A percentile compares a stretch with the other conserved stretches of the same genome.
Conservation (phyloP, 2,113 vertebrate species). For the Callospermophilus lateralis region DNA sequence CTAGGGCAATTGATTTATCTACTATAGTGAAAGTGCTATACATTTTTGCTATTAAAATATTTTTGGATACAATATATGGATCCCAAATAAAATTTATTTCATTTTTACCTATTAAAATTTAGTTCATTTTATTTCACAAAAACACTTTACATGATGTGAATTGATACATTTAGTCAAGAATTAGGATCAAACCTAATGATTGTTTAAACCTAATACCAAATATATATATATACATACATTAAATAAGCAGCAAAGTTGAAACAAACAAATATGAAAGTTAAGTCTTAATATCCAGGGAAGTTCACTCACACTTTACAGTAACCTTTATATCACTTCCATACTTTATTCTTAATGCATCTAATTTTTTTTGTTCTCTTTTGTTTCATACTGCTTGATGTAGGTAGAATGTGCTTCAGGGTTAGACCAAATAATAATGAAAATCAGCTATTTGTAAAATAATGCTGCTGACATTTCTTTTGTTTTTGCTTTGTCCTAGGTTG, state of each 20-base stretch:
- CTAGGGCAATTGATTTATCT: neutral
- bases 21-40: neutral
- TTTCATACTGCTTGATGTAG: neutral
- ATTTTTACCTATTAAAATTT: neutral
- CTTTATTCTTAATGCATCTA: neutral
- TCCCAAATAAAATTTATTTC: neutral
- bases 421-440: constrained; percentile 17
- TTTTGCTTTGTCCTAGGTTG: neutral
- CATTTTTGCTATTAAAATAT: neutral
- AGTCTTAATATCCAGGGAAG: neutral
- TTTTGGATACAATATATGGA: neutral
- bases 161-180: constrained; percentile 51
- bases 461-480: neutral
- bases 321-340: neutral
- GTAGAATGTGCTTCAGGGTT: neutral
- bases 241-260: constrained; percentile 23
- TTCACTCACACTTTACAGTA: neutral
- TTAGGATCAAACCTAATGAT: constrained; percentile 30
- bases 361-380: neutral
- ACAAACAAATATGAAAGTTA: neutral
- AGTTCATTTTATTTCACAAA: constrained; percentile 11
- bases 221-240: neutral
- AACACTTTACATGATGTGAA: constrained; percentile 13
- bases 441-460: constrained; percentile 51
- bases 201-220: neutral